Conservation (phyloP, 2,888 invertebrate genomes). For the Melieria picta region DNA sequence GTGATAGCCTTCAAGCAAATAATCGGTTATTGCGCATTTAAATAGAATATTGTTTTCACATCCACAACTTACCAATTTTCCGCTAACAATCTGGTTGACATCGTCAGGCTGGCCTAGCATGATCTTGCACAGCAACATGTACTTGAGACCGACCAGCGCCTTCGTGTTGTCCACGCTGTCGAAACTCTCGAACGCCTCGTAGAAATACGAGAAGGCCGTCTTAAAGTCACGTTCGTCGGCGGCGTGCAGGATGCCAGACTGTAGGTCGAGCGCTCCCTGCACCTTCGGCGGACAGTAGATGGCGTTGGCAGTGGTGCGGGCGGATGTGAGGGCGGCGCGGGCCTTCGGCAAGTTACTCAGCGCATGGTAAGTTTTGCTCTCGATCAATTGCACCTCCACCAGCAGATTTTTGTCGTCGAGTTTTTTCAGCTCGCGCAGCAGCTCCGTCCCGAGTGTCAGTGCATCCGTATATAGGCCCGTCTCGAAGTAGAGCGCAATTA, state of each 20-base stretch:
- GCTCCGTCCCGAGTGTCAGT: conserved; percentile 81
- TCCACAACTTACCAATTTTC: conserved; percentile 75
- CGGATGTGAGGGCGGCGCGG: conserved; percentile 95
- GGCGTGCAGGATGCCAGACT: conserved; percentile 98
- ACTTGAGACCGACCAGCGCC: conserved; percentile 95
- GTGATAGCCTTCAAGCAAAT: conserved; percentile 77
- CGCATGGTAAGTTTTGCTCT: conserved; percentile 98
- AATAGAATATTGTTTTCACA: neutral
- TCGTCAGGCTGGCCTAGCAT: conserved; percentile 98
- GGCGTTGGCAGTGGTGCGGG: conserved; percentile 99
- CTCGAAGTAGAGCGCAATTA: conserved; percentile 94
- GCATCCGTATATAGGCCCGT: conserved; percentile 91
- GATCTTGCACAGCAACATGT: conserved; percentile 98
- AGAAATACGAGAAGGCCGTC: conserved; percentile 99
- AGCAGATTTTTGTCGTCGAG: conserved; percentile 98
- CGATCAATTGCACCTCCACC: conserved; percentile 97
- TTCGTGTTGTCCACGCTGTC: conserved; percentile 93
- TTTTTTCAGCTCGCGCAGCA: conserved; percentile 96
- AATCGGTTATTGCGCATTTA: neutral
- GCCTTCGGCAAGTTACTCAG: conserved; percentile 96
- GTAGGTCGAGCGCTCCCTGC: conserved; percentile 96
- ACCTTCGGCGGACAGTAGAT: conserved; percentile 99
- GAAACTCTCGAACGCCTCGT: conserved; percentile 99
- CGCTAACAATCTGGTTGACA: conserved; percentile 93
- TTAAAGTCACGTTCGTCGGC: conserved; percentile 99